Conservation (phyloP, 2,113 vertebrate species). For the Acrocephalus arundinaceus region DNA sequence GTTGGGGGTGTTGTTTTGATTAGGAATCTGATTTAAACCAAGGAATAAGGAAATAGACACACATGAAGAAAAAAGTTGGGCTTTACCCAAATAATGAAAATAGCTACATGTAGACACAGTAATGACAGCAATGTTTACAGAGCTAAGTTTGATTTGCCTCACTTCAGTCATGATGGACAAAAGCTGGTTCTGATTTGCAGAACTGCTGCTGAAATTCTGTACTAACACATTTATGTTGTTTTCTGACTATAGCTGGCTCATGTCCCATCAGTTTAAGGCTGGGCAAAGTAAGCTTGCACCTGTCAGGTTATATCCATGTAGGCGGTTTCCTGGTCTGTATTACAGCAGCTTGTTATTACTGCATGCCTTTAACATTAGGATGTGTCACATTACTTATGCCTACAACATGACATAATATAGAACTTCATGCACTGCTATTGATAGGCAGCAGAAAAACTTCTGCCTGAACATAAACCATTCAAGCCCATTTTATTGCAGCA, state of each 20-base stretch:
- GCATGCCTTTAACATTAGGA: slow-evolving; percentile 16
- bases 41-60: neutral
- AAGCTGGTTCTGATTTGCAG: slow-evolving; percentile 28
- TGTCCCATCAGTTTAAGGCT: neutral
- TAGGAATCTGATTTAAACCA: neutral
- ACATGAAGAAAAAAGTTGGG: neutral
- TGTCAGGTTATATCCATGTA: neutral
- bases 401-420: neutral
- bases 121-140: neutral
- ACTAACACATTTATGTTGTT: neutral
- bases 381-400: slow-evolving; percentile 29
- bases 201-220: neutral
- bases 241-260: neutral
- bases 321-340: neutral
- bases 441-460: neutral
- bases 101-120: neutral
- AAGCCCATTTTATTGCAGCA: slow-evolving; percentile 7
- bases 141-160: neutral
- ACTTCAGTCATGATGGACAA: neutral
- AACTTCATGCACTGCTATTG: neutral
- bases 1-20: neutral
- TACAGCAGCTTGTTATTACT: slow-evolving; percentile 11
- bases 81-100: neutral
- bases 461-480: neutral
- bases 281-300: neutral